These are phyloP conservation scores for Trochalopteron elliotii DNA, from an alignment of 2,113 vertebrate genomes.

Conservation along the genomic window DNA sequence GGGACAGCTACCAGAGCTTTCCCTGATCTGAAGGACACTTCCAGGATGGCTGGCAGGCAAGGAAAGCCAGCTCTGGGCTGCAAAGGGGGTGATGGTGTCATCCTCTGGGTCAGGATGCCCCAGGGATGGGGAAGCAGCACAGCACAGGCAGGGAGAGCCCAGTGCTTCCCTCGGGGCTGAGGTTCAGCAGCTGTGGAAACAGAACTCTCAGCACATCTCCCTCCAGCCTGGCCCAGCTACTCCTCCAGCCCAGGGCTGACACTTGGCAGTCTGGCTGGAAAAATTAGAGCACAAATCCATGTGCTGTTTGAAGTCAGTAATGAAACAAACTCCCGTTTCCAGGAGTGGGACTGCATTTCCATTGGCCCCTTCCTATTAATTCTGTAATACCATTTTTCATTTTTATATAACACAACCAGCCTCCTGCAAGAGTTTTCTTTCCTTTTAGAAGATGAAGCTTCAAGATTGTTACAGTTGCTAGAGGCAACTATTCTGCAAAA, in stretches of 20 bases:
- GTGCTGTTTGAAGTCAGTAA: conserved; percentile 26
- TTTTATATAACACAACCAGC: not conserved
- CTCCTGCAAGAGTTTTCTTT: conserved; percentile 25
- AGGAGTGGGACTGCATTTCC: conserved; percentile 40
- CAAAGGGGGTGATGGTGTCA: rapidly evolving
- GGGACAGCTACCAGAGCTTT: not conserved
- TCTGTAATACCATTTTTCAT: conserved; percentile 7
- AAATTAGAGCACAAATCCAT: conserved; percentile 11
- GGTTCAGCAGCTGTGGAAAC: not conserved
- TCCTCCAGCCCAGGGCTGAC: not conserved
- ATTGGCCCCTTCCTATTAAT: conserved; percentile 13
- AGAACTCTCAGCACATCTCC: not conserved
- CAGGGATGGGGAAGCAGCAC: not conserved
- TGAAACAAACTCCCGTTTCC: conserved; percentile 26
- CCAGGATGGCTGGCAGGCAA: not conserved
- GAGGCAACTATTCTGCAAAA: conserved; percentile 56
- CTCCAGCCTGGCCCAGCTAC: not conserved
- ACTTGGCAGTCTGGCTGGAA: conserved; percentile 40
- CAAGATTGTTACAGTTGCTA: conserved; percentile 41
- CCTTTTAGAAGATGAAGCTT: conserved; percentile 39
- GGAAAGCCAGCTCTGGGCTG: not conserved
- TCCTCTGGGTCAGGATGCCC: not conserved
- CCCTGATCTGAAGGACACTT: not conserved
- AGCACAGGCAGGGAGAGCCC: not conserved
- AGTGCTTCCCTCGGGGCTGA: not conserved